phyloP scores from a whole-genome alignment of 2,113 vertebrate species.

The Corythaixoides concolor region DNA sequence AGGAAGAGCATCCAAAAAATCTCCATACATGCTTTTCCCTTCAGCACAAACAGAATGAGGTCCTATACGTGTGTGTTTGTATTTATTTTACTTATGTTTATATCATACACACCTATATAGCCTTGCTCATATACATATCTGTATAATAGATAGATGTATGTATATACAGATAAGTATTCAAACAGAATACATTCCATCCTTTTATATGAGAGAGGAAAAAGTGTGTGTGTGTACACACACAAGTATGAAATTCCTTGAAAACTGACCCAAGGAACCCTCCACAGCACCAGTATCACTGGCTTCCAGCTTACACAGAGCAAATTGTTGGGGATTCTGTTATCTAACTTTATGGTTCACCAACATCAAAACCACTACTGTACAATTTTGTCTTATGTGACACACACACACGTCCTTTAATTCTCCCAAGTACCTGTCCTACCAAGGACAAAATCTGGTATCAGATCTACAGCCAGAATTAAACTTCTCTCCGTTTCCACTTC shows the following conservation, averaged over 20 bases:
- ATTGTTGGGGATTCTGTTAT: background rate
- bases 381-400: background rate
- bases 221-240: rapidly evolving
- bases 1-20: background rate
- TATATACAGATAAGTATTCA: background rate
- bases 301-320: background rate
- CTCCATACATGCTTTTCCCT: background rate
- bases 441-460: background rate
- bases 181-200: background rate
- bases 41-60: background rate
- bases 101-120: background rate
- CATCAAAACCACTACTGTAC: background rate
- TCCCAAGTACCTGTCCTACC: background rate
- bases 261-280: background rate
- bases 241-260: background rate
- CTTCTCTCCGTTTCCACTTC: background rate
- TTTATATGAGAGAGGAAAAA: too few relatives aligned
- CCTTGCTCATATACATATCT: background rate
- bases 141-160: rapidly evolving
- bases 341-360: background rate
- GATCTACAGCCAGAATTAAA: background rate
- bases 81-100: background rate
- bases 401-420: background rate
- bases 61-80: background rate
- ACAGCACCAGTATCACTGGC: background rate